Percentiles rank a stretch among this genome's conserved stretches.
Evolutionary conservation across 1,140 invertebrate genomes (phyloP).

Genomic region (Aphis gossypii): DNA sequence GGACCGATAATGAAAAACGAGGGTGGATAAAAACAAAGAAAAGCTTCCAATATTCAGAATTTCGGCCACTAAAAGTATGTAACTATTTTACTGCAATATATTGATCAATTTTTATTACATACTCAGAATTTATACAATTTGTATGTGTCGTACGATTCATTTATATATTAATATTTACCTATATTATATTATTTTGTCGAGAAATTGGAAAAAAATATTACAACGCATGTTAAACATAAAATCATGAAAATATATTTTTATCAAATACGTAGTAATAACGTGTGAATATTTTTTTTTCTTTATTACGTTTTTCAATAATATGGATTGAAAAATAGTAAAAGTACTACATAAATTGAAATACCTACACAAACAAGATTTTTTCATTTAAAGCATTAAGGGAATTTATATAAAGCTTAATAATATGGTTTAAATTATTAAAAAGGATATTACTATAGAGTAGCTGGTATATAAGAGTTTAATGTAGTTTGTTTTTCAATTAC

Average conservation of each 20-base stretch:
- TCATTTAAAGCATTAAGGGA: background rate
- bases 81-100: background rate
- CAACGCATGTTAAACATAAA: background rate
- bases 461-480: slow-evolving; percentile 7
- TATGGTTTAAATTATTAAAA: slow-evolving; percentile 9
- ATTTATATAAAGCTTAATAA: slow-evolving; percentile 14
- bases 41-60: background rate
- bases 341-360: background rate
- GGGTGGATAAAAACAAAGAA: background rate
- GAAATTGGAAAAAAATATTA: background rate
- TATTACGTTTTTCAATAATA: background rate
- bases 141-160: background rate
- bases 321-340: background rate
- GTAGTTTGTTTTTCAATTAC: slow-evolving; percentile 20
- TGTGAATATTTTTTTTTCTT: background rate
- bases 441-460: background rate
- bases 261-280: background rate
- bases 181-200: background rate
- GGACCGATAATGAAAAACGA: slow-evolving; percentile 39
- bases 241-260: background rate
- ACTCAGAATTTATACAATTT: background rate
- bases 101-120: background rate
- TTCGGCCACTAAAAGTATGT: background rate
- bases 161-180: background rate
- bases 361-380: background rate